These are phyloP conservation scores for Drosophila baimaii DNA, from an alignment of 1,140 invertebrate species.

Conservation along the genomic window DNA sequence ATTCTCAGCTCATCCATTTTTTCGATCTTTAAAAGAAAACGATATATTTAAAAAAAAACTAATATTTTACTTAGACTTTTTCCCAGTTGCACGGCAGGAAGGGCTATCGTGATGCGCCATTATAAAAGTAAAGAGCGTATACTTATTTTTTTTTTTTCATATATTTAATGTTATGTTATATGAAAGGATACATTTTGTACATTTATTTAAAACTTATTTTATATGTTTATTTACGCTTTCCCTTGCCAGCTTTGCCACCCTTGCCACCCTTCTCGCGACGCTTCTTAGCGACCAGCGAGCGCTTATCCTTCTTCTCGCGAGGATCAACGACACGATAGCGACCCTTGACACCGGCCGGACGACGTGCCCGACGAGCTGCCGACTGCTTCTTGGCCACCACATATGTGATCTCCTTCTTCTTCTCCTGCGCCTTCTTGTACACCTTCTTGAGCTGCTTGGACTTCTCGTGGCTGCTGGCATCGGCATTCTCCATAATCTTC, in stretches of 20 bases:
- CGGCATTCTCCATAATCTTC: constrained; percentile 93
- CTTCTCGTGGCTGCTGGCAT: constrained; percentile 96
- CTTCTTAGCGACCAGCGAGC: constrained; percentile 88
- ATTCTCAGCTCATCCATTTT: too few relatives aligned
- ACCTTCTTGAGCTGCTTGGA: constrained; percentile 95
- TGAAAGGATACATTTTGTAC: constrained; percentile 6
- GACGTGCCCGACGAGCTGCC: constrained; percentile 89
- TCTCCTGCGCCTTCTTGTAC: constrained; percentile 95
- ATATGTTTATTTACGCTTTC: constrained; percentile 20
- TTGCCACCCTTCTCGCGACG: constrained; percentile 65
- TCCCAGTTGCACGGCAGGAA: too few relatives aligned
- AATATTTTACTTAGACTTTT: too few relatives aligned
- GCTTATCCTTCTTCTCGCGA: constrained; percentile 97
- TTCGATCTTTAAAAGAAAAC: too few relatives aligned
- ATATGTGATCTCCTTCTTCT: constrained; percentile 96
- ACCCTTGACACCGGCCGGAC: constrained; percentile 95
- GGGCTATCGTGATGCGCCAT: too few relatives aligned
- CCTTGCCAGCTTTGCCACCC: constrained; percentile 34
- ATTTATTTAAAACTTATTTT: constrained; percentile 8
- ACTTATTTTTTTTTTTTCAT: neutral
- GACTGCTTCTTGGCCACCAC: constrained; percentile 96
- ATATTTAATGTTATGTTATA: constrained; percentile 12
- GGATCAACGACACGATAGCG: constrained; percentile 97
- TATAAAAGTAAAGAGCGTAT: too few relatives aligned
- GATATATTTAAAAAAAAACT: too few relatives aligned